Base-by-base conservation (phyloP, 2,797 vertebrate species). In the Parauchenoglanis ngamensis region DNA sequence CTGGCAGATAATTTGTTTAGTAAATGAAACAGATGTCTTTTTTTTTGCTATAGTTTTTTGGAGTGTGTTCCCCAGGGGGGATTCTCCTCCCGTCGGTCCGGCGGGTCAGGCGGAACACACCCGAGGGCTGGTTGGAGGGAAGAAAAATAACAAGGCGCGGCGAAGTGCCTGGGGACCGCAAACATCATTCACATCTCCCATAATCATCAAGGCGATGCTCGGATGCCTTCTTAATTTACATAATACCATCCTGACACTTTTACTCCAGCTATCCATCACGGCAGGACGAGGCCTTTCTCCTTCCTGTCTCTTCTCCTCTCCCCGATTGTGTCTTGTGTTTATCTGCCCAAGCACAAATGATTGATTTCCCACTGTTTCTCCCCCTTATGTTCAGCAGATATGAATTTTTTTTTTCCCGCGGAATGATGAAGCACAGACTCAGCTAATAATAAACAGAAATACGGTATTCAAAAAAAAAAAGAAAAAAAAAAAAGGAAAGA, bases 171-270 rank as follows among this genome's bases (percentile, higher is more conserved):
- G 92, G 96, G 96, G 97, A 97, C 94, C 91, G 90, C 92, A 94
- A 94, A 93, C 95, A 96, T 95, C 94, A 97, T 94, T 98, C 96
- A 94, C 95, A 95, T 96, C 95, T 95, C 94, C 95, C 95, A 95
- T 96, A 97, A 98, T 97, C 97, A 97, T 96, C 96, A 97, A 96
- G 94, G 96, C 96, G 94, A 96, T 96, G 96, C 96, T 96, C 93
- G 94, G 94, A 97, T 97, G 96, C 95, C 96, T 96, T 90, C 93
- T 95, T 96, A 94, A 98, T 98, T 98, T 98, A 96, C 97, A 98
- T 98, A 97, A 96, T 96, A 96, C 96, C 94, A 93, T 96, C 96
- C 96, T 96, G 95, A 97, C 95, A 96, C 94, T 87, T 96, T 97
- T 95, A 95, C 96, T 96, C 96, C 94, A 92, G 96, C 96, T 96